These are phyloP conservation scores for Syrmaticus mikado DNA, from an alignment of 2,113 vertebrate species.

Conservation along the genomic window DNA sequence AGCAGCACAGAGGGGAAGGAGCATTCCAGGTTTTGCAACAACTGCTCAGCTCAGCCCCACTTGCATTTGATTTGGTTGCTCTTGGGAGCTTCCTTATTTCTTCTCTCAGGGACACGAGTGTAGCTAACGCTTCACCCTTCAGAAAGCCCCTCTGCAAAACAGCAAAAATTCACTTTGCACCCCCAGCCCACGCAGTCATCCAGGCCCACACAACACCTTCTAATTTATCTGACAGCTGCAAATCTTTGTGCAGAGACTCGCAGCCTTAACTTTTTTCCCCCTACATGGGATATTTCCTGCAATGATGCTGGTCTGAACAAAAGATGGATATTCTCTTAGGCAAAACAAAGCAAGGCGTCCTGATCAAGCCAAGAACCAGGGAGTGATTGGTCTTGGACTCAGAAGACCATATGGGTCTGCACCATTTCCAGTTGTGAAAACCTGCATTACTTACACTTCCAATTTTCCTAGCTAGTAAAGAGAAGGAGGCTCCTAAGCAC, in stretches of 20 bases:
- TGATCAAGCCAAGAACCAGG: not conserved
- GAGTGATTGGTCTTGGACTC: not conserved
- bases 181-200: not conserved
- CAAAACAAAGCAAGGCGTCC: not conserved
- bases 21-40: not conserved
- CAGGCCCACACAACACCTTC: not conserved
- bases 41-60: not conserved
- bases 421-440: not conserved
- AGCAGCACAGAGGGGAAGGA: not conserved
- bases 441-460: not conserved
- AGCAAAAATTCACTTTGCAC: not conserved
- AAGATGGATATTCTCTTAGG: fast-evolving
- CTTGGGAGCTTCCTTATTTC: not conserved
- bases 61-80: not conserved
- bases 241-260: not conserved
- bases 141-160: not conserved
- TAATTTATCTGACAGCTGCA: constrained; percentile 5
- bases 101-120: not conserved
- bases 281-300: not conserved
- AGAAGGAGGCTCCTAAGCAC: not conserved
- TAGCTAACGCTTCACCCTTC: not conserved
- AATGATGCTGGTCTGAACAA: not conserved
- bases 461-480: not conserved
- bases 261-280: not conserved
- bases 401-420: not conserved